Evolutionary conservation across 2,888 invertebrate species (phyloP).

Genomic region (Diadegma fenestrale): DNA sequence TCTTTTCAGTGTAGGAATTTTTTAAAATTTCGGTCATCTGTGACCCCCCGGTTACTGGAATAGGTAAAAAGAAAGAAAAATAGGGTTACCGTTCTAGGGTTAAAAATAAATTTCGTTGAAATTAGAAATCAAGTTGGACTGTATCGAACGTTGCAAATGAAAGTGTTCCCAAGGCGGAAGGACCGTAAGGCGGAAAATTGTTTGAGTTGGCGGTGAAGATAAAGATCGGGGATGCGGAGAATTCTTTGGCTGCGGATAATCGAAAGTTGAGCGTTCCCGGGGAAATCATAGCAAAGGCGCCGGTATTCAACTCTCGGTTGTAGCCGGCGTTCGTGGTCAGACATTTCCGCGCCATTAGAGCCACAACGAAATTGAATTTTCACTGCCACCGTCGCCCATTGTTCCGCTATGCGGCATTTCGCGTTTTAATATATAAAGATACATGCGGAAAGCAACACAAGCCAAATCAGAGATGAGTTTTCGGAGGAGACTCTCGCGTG

Average conservation of each 20-base stretch:
- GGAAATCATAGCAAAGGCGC: slow-evolving; percentile 45
- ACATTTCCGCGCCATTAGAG: slow-evolving; percentile 78
- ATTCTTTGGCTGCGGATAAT: slow-evolving; percentile 43
- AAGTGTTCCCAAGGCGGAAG: neutral
- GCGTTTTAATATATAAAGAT: slow-evolving; percentile 38
- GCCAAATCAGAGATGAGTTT: slow-evolving; percentile 21
- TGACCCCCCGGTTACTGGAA: no score
- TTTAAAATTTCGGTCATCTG: no score
- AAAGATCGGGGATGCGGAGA: slow-evolving; percentile 16
- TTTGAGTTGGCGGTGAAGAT: slow-evolving; percentile 27
- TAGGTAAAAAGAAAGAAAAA: no score
- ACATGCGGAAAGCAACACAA: neutral
- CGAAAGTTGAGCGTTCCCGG: slow-evolving; percentile 48
- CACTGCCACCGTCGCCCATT: slow-evolving; percentile 67
- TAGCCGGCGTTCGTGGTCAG: slow-evolving; percentile 67
- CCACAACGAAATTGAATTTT: slow-evolving; percentile 80
- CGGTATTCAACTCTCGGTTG: slow-evolving; percentile 30
- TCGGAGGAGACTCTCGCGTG: slow-evolving; percentile 71
- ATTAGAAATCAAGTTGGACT: neutral
- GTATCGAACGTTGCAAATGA: neutral
- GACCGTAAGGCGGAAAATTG: neutral
- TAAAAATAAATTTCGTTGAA: neutral
- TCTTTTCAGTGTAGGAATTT: no score
- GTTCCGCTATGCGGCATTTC: slow-evolving; percentile 46
- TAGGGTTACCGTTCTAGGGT: no score